Conservation (phyloP, 2,113 vertebrate genomes). For the Xiphophorus couchianus region DNA sequence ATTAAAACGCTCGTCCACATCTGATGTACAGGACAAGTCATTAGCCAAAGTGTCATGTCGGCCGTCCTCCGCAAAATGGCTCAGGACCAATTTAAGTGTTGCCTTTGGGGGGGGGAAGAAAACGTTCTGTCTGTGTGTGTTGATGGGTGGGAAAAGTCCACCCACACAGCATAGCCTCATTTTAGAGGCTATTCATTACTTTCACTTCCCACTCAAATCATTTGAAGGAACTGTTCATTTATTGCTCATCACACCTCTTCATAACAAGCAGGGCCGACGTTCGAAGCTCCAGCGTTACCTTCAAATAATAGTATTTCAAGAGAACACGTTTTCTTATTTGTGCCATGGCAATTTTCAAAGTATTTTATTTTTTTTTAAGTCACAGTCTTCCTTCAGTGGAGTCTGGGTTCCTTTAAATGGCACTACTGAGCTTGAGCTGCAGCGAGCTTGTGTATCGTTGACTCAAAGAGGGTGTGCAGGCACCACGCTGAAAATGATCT, state of each 20-base stretch:
- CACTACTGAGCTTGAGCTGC: not conserved
- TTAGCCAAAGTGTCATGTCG: conserved; percentile 64
- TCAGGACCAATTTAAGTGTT: conserved; percentile 62
- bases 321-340: not conserved
- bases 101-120: conserved; percentile 16
- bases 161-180: conserved; percentile 1
- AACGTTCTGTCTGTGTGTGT: conserved; percentile 27
- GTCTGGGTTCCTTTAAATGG: not conserved
- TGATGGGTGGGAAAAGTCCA: not conserved
- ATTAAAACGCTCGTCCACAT: conserved; percentile 44
- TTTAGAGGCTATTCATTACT: conserved; percentile 36
- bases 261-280: not conserved
- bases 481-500: not conserved
- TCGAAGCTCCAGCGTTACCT: not conserved
- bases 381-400: not conserved
- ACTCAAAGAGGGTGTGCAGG: not conserved
- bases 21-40: conserved; percentile 46
- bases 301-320: not conserved
- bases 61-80: conserved; percentile 26
- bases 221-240: conserved; percentile 23
- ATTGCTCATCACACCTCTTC: conserved; percentile 16
- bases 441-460: not conserved
- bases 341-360: not conserved
- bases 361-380: not conserved
- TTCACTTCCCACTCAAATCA: conserved; percentile 23